Conservation (phyloP, 2,113 vertebrate genomes). For the Phoxinus phoxinus region DNA sequence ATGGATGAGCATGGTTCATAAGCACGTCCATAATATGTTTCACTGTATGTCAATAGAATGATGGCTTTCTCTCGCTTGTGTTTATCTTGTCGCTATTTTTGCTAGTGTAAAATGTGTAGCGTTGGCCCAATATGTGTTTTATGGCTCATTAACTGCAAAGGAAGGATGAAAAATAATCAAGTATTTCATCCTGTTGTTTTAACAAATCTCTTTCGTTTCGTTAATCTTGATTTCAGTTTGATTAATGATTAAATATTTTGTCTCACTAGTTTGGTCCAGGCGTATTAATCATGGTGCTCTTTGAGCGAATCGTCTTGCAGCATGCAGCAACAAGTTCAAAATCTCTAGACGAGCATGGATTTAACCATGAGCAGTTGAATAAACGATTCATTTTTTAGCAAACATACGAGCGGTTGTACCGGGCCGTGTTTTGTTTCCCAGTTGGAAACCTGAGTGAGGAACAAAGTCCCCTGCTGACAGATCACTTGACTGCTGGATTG, state of each 20-base stretch:
- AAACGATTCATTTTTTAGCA: conserved; percentile 26
- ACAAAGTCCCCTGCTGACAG: conserved; percentile 37
- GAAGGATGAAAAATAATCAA: neutral
- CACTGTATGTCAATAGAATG: conserved; percentile 11
- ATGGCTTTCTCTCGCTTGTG: neutral
- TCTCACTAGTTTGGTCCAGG: neutral
- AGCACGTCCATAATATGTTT: conserved; percentile 53
- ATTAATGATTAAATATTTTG: neutral
- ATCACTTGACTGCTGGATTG: conserved; percentile 42
- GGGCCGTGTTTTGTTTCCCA: conserved; percentile 16
- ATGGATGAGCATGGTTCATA: conserved; percentile 69
- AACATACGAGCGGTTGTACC: conserved; percentile 8
- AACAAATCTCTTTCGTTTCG: neutral
- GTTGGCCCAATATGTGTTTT: neutral
- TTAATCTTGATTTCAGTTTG: neutral
- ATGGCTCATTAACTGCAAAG: neutral
- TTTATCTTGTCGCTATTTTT: conserved; percentile 11
- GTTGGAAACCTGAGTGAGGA: conserved; percentile 37
- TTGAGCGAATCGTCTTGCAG: neutral
- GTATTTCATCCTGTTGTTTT: neutral
- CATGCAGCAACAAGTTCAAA: neutral
- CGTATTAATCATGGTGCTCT: neutral
- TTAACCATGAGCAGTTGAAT: conserved; percentile 22
- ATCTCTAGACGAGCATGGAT: neutral
- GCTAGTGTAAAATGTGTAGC: neutral